Base-by-base conservation (phyloP, 2,888 invertebrate genomes). In the Ashinkailepas kermadecensis region DNA sequence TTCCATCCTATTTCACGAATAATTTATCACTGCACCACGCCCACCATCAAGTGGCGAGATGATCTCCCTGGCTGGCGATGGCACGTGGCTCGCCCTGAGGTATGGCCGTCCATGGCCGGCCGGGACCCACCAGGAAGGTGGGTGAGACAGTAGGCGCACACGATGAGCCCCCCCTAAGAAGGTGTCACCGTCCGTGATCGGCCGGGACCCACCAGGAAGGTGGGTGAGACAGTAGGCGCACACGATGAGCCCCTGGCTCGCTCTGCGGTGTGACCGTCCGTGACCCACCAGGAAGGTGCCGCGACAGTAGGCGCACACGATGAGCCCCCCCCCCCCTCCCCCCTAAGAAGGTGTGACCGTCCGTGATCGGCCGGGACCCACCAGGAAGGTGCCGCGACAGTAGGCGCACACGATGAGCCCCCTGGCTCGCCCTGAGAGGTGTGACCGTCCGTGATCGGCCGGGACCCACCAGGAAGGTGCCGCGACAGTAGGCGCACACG, bases 211-310 rank as follows among this genome's bases (percentile, higher is more conserved):
- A 81, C 78, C 91, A 98, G 90, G 90, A 98, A 98, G 82, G 95
- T 94, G 87, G 97, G 67, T 96, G 86, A 93, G 92, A 89, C 99
- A 99, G 89, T 98, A 96, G 67, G 93, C 95, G 89, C 99, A 99
- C 84, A 93, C 92, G 81, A 99, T 97, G 85, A 97, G 91, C 87
- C 95, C 93, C 97, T 96, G 85, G 97, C 97, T 82, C 97, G 96
- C 89, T 3, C 39, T 39, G 39, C 1, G 39, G 39, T 39, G 39
- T 39, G 39, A 39, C 39, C 39, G 59, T 15, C n/a, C 64, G 21
- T 21, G 21, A 81, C 67, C 39, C 39, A 81, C 62, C 91, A 98
- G 90, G 90, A 98, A 98, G 82, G 95, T 94, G 87, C 97, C 96
- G 86, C 93, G 92, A 89, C 99, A 99, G 89, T 98, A 96, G 67